phyloP scores from a whole-genome alignment of 2,113 vertebrate genomes.

The Catharus bicknelli region DNA sequence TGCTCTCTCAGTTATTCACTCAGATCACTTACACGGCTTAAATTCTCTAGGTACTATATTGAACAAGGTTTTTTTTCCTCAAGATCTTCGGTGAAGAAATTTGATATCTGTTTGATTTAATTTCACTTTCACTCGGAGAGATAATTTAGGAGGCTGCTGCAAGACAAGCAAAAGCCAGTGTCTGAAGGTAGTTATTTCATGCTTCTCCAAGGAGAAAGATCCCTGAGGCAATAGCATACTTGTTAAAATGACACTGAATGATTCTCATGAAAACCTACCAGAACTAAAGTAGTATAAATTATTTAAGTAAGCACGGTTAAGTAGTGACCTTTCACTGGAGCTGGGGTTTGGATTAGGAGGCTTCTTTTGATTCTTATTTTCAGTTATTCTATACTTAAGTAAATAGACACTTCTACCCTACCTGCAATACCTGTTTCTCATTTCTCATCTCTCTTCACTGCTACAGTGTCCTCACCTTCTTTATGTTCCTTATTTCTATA shows the following conservation, averaged over 20 bases:
- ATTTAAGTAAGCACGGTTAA: not conserved
- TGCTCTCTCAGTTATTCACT: not conserved
- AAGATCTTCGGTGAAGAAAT: not conserved
- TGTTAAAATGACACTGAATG: slow-evolving; percentile 13
- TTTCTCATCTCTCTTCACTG: not conserved
- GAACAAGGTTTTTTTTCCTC: not conserved
- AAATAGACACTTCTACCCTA: not conserved
- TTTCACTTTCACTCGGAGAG: not conserved
- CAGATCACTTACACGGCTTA: not conserved
- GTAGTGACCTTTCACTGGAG: not conserved
- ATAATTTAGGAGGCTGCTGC: not conserved
- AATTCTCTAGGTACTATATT: not conserved
- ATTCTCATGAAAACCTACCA: not conserved
- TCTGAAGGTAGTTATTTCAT: not conserved
- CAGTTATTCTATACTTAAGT: not conserved
- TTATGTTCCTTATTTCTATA: not conserved
- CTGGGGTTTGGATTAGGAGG: not conserved
- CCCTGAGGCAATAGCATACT: not conserved
- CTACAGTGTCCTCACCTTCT: not conserved
- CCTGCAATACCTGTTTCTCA: not conserved
- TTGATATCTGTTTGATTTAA: slow-evolving; percentile 9
- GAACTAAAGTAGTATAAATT: not conserved
- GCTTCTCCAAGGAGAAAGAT: not conserved
- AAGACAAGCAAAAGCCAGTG: not conserved
- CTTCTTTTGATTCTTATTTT: not conserved